Base-by-base conservation (phyloP, 2,797 vertebrate species). In the Macrochelys suwanniensis region DNA sequence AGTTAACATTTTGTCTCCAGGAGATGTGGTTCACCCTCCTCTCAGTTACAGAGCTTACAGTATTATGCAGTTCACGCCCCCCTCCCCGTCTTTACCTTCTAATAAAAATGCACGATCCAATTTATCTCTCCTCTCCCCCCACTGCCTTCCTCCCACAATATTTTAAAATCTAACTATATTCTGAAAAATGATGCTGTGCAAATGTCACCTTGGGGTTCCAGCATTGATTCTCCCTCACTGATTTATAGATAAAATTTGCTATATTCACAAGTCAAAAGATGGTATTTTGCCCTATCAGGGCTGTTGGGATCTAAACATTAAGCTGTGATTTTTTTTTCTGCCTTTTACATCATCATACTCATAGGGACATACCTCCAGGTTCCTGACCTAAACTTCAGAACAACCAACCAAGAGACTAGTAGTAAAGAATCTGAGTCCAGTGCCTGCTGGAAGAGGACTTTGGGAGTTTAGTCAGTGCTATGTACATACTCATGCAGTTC, bases 1-100 rank as follows among this genome's bases (percentile, higher is more conserved):
- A 79, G 91, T 94, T 97, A 96, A 97, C 68, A 93, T 95, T 96
- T 97, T 92, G 96, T 95, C 94, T 94, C 89, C 91, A 53, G 83
- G 86, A 95, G 92, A 84, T 96, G 83, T 54, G 17, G 50, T 50
- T 96, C 95, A 89, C 89, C 92, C 91, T 94, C 59, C 81, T 92
- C 84, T 89, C 84, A 93, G 86, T 84, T 92, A 86, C 94, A 95
- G 56, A 7, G 2, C 78, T 90, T 92, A 80, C 54, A 92, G 54
- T 25, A 28, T 87, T 78, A 92, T 57, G 89, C 56, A 77, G 76
- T 94, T 89, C 95, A 84, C 12, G 2, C 85, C 80, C 90, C 49
- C 87, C 74, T 37, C 37, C 37, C 37, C 37, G 37, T 42, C 28
- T 95, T 31, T 83, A 82, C 87, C 89, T 88, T 65, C 84, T 86